Evolutionary conservation across 2,888 invertebrate species (phyloP).

Genomic region (Seira ritae): DNA sequence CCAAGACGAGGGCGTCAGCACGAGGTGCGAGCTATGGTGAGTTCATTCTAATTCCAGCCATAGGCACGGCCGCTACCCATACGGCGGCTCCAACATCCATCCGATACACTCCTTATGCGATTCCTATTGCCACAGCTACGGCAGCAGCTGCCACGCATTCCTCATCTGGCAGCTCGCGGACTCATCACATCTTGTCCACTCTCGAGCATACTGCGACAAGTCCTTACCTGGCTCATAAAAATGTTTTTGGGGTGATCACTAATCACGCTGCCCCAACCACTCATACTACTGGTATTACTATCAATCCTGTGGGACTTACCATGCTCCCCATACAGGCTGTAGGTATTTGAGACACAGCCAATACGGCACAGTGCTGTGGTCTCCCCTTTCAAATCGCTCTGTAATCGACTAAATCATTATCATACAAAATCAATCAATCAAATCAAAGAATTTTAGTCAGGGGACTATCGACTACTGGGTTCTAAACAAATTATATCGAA

Average conservation of each 20-base stretch:
- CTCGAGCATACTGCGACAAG: conserved; percentile 75
- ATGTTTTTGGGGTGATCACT: conserved; percentile 73
- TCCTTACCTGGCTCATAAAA: conserved; percentile 73
- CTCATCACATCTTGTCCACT: conserved; percentile 81
- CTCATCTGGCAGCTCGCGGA: conserved; percentile 78
- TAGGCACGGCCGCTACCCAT: conserved; percentile 73
- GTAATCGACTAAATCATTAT: conserved; percentile 3
- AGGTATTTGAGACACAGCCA: conserved; percentile 69
- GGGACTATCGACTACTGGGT: background rate
- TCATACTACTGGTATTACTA: conserved; percentile 73
- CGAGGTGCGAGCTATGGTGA: conserved; percentile 96
- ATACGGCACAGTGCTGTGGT: conserved; percentile 56
- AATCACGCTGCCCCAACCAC: conserved; percentile 63
- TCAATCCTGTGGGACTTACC: conserved; percentile 73
- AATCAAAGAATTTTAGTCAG: background rate
- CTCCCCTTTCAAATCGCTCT: conserved; percentile 63
- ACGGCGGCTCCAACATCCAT: conserved; percentile 74
- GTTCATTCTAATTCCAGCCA: conserved; percentile 84
- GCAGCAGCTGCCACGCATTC: conserved; percentile 78
- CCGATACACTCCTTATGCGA: conserved; percentile 74
- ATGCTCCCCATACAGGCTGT: conserved; percentile 74
- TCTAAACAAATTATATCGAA: background rate
- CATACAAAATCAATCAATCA: background rate
- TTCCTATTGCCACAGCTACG: conserved; percentile 75
- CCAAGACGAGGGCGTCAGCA: conserved; percentile 95